phyloP scores from a whole-genome alignment of 92 coral and sea anemone species.

The Bergia puertoricense region DNA sequence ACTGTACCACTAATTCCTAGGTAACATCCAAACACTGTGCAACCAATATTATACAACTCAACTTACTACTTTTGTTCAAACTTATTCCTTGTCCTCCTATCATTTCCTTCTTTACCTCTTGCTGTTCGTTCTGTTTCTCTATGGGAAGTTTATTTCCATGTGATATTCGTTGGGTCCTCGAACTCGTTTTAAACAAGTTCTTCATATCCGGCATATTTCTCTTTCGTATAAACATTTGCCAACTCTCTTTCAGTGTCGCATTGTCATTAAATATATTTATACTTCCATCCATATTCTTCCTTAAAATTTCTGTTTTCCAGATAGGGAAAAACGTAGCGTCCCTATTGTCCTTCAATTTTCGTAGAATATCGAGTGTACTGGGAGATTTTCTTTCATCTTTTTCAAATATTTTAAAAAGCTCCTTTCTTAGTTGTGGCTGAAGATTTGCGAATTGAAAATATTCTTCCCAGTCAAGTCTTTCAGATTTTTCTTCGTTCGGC shows the following conservation, averaged over 20 bases:
- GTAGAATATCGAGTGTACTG: background rate
- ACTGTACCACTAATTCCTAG: background rate
- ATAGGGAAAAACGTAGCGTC: background rate
- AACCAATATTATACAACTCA: background rate
- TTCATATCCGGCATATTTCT: background rate
- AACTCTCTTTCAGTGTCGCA: background rate
- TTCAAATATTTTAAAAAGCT: conserved; percentile 18
- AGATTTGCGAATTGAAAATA: conserved; percentile 24
- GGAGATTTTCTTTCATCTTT: background rate
- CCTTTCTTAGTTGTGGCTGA: background rate
- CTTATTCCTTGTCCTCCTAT: conserved; percentile 3
- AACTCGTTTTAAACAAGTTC: background rate
- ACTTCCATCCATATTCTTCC: background rate
- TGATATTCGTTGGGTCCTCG: background rate
- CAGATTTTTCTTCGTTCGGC: background rate
- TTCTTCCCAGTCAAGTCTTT: background rate
- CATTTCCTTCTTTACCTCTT: conserved; percentile 8
- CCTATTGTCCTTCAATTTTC: background rate
- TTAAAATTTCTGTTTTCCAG: conserved; percentile 4
- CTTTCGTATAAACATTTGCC: background rate
- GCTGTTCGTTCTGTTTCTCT: background rate
- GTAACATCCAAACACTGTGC: background rate
- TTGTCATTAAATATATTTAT: background rate
- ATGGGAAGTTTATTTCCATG: background rate
- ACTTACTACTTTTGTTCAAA: conserved; percentile 17